Percentiles rank a stretch among this genome's conserved stretches.
Conservation (phyloP, 1,140 invertebrate species). For the Argopecten irradians region DNA sequence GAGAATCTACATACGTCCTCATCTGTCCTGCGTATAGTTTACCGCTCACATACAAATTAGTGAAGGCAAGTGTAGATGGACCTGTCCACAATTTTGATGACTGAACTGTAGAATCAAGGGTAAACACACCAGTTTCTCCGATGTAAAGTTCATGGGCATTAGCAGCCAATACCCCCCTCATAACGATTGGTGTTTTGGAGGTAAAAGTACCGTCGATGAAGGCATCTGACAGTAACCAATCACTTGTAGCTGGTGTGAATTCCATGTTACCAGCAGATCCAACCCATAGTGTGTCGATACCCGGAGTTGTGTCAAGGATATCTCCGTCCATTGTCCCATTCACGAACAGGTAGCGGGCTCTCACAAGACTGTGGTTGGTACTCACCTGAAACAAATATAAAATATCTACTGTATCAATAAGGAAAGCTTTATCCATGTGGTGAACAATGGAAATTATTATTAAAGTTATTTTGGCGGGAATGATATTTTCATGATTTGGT, state of each 20-base stretch:
- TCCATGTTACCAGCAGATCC: slow-evolving; percentile 42
- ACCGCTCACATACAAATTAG: slow-evolving; percentile 56
- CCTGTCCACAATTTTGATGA: slow-evolving; percentile 48
- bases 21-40: slow-evolving; percentile 53
- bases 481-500: too few species aligned
- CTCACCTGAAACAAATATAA: not conserved
- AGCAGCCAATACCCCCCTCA: slow-evolving; percentile 43
- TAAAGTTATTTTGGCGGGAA: slow-evolving; percentile 30
- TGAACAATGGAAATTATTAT: too few species aligned
- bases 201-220: slow-evolving; percentile 56
- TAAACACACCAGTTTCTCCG: slow-evolving; percentile 49
- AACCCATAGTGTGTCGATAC: slow-evolving; percentile 52
- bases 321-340: slow-evolving; percentile 50
- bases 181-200: slow-evolving; percentile 51
- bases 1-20: slow-evolving; percentile 42
- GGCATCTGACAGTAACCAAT: slow-evolving; percentile 45
- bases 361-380: slow-evolving; percentile 51
- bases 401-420: too few species aligned
- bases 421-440: too few species aligned
- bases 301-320: slow-evolving; percentile 41
- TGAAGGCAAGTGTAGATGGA: slow-evolving; percentile 50
- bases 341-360: slow-evolving; percentile 48
- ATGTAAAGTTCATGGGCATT: slow-evolving; percentile 53
- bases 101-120: slow-evolving; percentile 56
- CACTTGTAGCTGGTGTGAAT: slow-evolving; percentile 45